Conservation (phyloP, 2,888 invertebrate genomes). For the Drosophila neotestacea region DNA sequence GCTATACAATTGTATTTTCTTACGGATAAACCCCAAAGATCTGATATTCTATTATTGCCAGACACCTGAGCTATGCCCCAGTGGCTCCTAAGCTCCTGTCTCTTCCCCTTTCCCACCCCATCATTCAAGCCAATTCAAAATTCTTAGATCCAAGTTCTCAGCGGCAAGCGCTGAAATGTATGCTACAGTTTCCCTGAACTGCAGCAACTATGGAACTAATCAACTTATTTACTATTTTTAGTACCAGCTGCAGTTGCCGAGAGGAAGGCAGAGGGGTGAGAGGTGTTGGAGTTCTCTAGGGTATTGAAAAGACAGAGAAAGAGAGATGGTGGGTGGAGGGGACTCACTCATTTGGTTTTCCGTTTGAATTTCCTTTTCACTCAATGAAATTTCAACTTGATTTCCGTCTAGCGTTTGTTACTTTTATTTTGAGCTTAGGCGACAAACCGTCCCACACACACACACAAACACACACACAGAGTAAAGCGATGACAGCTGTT, state of each 20-base stretch:
- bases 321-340: not conserved
- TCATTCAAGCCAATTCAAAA: too few species aligned
- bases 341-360: constrained; percentile 74
- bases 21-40: not conserved
- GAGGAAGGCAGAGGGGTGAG: not conserved
- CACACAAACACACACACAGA: constrained; percentile 29
- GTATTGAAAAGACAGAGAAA: not conserved
- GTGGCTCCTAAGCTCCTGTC: not conserved
- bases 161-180: constrained; percentile 10
- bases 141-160: not conserved
- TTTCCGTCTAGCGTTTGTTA: constrained; percentile 75
- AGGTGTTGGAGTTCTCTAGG: not conserved
- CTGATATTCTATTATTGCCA: not conserved
- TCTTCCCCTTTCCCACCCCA: not conserved
- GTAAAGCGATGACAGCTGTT: constrained; percentile 9
- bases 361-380: constrained; percentile 80
- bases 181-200: constrained; percentile 31
- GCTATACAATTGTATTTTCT: not conserved
- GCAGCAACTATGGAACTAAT: constrained; percentile 33
- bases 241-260: constrained; percentile 18
- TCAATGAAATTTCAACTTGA: constrained; percentile 81
- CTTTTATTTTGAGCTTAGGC: constrained; percentile 69
- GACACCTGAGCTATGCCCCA: constrained; percentile 13
- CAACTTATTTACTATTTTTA: constrained; percentile 53
- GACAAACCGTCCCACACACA: constrained; percentile 35